phyloP scores from a whole-genome alignment of 2,888 invertebrate species.

The Yponomeuta malinellus region DNA sequence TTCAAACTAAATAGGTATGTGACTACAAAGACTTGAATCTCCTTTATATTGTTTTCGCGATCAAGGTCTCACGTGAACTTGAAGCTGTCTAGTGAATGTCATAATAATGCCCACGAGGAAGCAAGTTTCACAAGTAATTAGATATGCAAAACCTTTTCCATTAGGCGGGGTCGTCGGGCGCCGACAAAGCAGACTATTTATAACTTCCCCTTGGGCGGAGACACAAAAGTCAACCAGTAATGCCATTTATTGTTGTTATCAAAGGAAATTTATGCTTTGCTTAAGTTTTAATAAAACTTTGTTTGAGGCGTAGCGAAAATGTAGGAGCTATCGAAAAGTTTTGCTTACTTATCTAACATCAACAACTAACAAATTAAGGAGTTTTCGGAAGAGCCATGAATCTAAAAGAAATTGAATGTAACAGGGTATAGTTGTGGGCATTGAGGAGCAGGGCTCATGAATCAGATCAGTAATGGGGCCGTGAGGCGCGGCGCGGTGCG shows the following conservation, averaged over 20 bases:
- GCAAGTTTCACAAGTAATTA: conserved; percentile 32
- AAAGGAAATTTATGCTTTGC: not conserved
- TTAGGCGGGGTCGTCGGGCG: conserved; percentile 30
- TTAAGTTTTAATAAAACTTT: not conserved
- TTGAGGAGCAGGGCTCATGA: conserved; percentile 22
- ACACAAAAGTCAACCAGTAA: conserved; percentile 3
- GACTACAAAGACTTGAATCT: not conserved
- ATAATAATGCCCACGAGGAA: not conserved
- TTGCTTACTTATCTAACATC: not conserved
- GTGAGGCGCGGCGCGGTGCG: conserved; percentile 18
- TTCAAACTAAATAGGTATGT: not conserved
- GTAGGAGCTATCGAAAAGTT: not conserved
- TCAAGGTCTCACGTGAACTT: not conserved
- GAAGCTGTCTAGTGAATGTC: conserved; percentile 16
- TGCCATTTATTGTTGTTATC: not conserved
- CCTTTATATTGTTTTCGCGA: not conserved
- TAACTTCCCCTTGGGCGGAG: conserved; percentile 4
- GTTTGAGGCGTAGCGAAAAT: not conserved
- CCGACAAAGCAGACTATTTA: conserved; percentile 34
- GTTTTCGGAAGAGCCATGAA: not conserved
- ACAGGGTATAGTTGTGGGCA: conserved; percentile 10
- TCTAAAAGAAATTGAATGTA: conserved; percentile 1
- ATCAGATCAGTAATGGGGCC: conserved; percentile 35
- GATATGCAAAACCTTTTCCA: conserved; percentile 44
- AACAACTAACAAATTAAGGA: not conserved